A percentile compares a stretch with the other conserved stretches of the same genome.
Conservation (phyloP, 2,797 vertebrate genomes). For the Urophycis tenuis region DNA sequence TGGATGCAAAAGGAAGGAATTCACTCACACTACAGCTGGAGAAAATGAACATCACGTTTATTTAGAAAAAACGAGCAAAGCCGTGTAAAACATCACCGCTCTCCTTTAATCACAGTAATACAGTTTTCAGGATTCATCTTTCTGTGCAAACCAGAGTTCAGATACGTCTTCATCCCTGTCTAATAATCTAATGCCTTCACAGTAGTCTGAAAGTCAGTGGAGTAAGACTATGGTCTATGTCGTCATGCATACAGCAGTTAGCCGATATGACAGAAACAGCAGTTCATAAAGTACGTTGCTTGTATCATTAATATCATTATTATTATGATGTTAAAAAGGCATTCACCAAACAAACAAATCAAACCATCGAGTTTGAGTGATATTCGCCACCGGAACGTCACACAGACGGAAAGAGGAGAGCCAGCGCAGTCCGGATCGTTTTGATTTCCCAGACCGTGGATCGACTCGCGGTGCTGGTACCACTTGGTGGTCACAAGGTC, state of each 20-base stretch:
- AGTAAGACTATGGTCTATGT: not conserved
- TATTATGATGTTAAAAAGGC: not conserved
- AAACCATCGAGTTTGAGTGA: not conserved
- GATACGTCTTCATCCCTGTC: conserved; percentile 27
- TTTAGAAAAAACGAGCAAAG: conserved; percentile 35
- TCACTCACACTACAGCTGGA: not conserved
- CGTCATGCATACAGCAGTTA: not conserved
- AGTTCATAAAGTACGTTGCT: not conserved
- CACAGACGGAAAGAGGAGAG: not conserved
- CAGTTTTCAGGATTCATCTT: conserved; percentile 18
- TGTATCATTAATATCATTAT: not conserved
- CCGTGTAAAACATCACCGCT: conserved; percentile 15
- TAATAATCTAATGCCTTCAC: conserved; percentile 18
- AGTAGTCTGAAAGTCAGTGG: not conserved
- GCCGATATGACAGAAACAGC: not conserved
- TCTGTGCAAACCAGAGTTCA: not conserved
- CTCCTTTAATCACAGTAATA: not conserved
- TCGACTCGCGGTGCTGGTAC: not conserved
- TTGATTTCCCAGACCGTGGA: not conserved
- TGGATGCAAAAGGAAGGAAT: not conserved
- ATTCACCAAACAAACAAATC: not conserved
- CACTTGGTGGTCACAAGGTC: not conserved
- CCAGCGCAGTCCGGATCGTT: not conserved
- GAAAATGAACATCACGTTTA: conserved; percentile 22
- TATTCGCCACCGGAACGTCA: not conserved